Percentiles rank a stretch among this genome's conserved stretches.
Conservation (phyloP, 2,888 invertebrate species). For the Crepidodera aurea region DNA sequence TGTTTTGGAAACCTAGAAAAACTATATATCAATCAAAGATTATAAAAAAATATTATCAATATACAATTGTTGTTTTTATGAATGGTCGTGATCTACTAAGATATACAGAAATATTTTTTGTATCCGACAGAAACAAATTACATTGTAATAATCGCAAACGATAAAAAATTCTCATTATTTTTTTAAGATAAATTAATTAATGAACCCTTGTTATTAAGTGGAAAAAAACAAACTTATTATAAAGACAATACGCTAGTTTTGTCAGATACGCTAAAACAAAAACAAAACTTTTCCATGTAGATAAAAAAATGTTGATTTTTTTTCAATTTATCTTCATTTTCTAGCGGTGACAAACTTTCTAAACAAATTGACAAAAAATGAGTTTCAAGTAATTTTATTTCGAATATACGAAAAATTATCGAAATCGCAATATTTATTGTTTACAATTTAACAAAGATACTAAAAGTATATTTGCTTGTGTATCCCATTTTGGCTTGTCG, state of each 20-base stretch:
- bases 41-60: background rate
- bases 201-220: background rate
- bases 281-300: background rate
- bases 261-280: background rate
- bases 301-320: background rate
- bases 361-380: background rate
- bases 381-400: background rate
- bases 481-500: background rate
- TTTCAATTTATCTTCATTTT: background rate
- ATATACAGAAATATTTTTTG: background rate
- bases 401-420: background rate
- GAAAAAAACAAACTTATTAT: background rate
- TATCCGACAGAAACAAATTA: background rate
- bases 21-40: background rate
- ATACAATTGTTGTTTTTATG: background rate
- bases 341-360: background rate
- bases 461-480: background rate
- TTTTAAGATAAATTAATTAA: background rate
- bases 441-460: background rate
- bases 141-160: background rate
- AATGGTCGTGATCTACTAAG: slow-evolving; percentile 5
- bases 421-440: background rate
- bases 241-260: background rate
- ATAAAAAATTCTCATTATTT: slow-evolving; percentile 2
- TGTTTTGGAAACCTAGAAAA: too few species aligned